These are phyloP conservation scores for Hylomyscus alleni DNA, from an alignment of 2,797 vertebrate genomes.

Conservation along the genomic window DNA sequence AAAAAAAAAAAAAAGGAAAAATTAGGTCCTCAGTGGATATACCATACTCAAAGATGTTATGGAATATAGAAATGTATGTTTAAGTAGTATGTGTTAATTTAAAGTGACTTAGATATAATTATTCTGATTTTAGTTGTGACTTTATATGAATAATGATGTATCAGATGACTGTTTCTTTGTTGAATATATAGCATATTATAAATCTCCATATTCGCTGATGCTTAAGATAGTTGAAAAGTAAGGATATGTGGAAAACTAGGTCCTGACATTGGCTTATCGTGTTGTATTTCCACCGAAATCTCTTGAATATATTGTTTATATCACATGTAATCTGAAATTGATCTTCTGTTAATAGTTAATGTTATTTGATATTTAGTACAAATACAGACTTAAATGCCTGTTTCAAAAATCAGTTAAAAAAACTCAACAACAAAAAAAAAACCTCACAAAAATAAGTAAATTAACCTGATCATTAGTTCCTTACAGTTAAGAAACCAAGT, in stretches of 20 bases:
- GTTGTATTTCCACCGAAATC: not conserved
- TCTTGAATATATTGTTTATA: not conserved
- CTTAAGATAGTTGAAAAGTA: not conserved
- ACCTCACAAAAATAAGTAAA: not conserved
- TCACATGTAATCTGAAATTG: not conserved
- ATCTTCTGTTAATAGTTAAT: not conserved
- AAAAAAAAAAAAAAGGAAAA: too few relatives aligned
- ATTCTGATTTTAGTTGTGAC: not conserved
- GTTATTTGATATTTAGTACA: not conserved
- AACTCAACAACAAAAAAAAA: not conserved
- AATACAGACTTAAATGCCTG: not conserved
- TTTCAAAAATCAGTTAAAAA: not conserved
- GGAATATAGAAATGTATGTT: not conserved
- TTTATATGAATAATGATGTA: not conserved
- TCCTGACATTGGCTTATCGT: not conserved
- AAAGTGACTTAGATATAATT: slow-evolving; percentile 20
- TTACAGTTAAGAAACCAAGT: not conserved
- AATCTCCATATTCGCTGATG: not conserved
- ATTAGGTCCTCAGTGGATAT: not conserved
- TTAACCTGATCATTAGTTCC: not conserved
- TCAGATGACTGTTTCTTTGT: not conserved
- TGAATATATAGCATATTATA: not conserved
- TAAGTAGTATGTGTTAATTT: not conserved
- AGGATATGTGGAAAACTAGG: not conserved
- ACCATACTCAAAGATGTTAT: not conserved